A percentile compares a stretch with the other conserved stretches of the same genome.
Evolutionary conservation across 2,888 invertebrate species (phyloP).

Genomic region (Chaitophorus viminalis): DNA sequence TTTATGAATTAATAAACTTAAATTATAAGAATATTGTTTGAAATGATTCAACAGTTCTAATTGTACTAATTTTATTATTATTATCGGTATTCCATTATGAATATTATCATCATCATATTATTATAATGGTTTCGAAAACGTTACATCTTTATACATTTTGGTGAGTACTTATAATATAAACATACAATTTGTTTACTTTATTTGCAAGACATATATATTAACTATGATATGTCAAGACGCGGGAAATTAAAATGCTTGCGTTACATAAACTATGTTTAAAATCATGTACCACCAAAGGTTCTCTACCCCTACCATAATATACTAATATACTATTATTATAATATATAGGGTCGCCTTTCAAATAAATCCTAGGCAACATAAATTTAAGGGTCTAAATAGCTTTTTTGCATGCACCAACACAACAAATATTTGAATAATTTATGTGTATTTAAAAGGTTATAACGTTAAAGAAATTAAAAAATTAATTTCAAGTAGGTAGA

Average conservation of each 20-base stretch:
- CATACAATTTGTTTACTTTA: slow-evolving; percentile 7
- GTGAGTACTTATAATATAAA: not conserved
- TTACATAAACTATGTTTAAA: slow-evolving; percentile 12
- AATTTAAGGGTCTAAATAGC: slow-evolving; percentile 47
- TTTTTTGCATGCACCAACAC: slow-evolving; percentile 30
- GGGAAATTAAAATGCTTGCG: slow-evolving; percentile 43
- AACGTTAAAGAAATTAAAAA: slow-evolving; percentile 47
- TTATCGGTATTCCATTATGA: too few relatives aligned
- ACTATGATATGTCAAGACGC: not conserved
- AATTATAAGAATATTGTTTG: too few relatives aligned
- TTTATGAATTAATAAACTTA: too few relatives aligned
- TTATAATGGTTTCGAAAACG: not conserved
- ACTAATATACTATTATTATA: not conserved
- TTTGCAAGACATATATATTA: not conserved
- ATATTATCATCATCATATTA: too few relatives aligned
- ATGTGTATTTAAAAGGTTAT: slow-evolving; percentile 48
- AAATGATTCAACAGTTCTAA: not conserved
- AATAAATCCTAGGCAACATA: slow-evolving; percentile 34
- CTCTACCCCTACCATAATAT: not conserved
- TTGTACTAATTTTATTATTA: not conserved
- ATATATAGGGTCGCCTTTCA: slow-evolving; percentile 19
- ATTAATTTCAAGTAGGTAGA: slow-evolving; percentile 1
- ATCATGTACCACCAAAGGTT: not conserved
- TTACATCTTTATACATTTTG: not conserved
- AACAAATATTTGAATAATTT: slow-evolving; percentile 47